These are phyloP conservation scores for Menidia beryllina DNA, from an alignment of 2,113 vertebrate species.

Conservation along the genomic window DNA sequence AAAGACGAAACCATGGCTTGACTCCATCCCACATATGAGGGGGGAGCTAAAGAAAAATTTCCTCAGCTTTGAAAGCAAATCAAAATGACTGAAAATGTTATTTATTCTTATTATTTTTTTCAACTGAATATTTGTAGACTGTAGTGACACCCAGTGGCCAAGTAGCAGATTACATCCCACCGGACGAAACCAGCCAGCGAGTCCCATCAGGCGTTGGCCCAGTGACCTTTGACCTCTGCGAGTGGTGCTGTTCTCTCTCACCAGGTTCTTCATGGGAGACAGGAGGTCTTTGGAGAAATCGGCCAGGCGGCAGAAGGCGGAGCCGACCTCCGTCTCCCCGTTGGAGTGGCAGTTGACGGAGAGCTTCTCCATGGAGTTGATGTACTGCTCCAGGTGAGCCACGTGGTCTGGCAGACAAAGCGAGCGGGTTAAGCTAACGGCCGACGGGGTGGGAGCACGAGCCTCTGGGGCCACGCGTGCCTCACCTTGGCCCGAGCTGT, in stretches of 20 bases:
- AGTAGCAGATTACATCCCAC: background rate
- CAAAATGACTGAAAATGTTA: no score
- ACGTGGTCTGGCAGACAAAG: slow-evolving; percentile 60
- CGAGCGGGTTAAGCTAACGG: background rate
- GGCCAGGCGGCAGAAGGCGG: slow-evolving; percentile 66
- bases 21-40: no score
- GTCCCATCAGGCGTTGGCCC: background rate
- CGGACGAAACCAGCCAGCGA: background rate
- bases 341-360: slow-evolving; percentile 74
- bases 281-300: slow-evolving; percentile 74
- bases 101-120: no score
- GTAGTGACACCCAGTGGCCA: background rate
- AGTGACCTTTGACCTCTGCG: slow-evolving; percentile 10
- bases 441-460: background rate
- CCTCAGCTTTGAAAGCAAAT: no score
- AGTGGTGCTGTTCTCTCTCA: slow-evolving; percentile 6
- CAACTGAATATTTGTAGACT: background rate
- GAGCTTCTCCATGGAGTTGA: slow-evolving; percentile 72
- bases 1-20: no score
- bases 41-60: no score
- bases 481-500: slow-evolving; percentile 70
- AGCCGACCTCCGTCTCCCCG: slow-evolving; percentile 68
- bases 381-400: slow-evolving; percentile 73
- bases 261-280: slow-evolving; percentile 76
- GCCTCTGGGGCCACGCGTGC: background rate